Conservation (phyloP, 2,797 vertebrate species). For the Manis javanica region DNA sequence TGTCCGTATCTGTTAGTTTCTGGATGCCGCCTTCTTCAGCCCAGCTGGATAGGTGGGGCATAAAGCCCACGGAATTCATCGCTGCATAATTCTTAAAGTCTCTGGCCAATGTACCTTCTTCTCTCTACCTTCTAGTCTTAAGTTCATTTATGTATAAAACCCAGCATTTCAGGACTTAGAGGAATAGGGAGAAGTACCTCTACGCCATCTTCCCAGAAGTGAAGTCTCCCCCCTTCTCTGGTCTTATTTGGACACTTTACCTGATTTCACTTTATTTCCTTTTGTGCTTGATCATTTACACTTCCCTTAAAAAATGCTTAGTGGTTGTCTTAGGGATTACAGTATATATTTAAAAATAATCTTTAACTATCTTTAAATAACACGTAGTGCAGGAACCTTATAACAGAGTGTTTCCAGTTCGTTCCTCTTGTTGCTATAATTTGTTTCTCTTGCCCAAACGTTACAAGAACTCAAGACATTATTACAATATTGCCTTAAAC, state of each 20-base stretch:
- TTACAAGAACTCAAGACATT: background rate
- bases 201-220: too few relatives aligned
- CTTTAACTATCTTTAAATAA: background rate
- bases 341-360: background rate
- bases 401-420: fast-evolving
- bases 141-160: fast-evolving
- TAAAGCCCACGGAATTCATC: too few relatives aligned
- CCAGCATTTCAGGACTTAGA: background rate
- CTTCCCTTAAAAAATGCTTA: background rate
- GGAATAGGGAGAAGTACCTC: fast-evolving
- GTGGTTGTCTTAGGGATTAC: background rate
- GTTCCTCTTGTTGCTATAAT: fast-evolving
- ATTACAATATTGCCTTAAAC: background rate
- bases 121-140: background rate
- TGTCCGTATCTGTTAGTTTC: fast-evolving
- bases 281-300: background rate
- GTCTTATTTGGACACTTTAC: background rate
- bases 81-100: fast-evolving
- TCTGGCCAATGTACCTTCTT: background rate
- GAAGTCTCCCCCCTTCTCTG: background rate
- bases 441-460: background rate
- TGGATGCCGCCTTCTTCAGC: too few relatives aligned
- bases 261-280: background rate
- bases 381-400: fast-evolving
- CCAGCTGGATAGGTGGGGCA: too few relatives aligned